These are phyloP conservation scores for Arenaria interpres DNA, from an alignment of 2,113 vertebrate species.

Conservation along the genomic window DNA sequence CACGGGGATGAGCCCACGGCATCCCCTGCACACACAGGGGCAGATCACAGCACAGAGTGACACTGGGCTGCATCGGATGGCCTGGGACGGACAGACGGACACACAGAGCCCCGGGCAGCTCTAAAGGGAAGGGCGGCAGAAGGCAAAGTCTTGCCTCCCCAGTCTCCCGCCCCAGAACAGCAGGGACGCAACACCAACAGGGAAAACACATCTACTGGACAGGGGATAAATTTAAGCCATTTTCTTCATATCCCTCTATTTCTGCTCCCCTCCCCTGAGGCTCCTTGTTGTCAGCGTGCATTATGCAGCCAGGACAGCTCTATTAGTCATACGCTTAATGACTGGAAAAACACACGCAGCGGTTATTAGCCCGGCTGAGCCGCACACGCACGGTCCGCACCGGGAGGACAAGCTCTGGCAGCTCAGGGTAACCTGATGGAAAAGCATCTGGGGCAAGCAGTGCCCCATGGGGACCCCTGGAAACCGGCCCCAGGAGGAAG, in stretches of 20 bases:
- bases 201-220: background rate
- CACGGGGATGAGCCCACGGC: rapidly evolving
- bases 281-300: background rate
- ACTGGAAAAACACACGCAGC: background rate
- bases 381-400: rapidly evolving
- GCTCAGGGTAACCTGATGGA: background rate
- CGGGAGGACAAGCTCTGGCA: background rate
- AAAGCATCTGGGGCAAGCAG: background rate
- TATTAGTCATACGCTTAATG: background rate
- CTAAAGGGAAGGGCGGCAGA: rapidly evolving
- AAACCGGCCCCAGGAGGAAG: background rate
- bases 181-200: rapidly evolving
- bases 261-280: background rate
- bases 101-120: background rate
- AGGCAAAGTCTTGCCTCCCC: background rate
- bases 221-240: background rate
- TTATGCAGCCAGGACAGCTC: background rate
- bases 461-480: background rate
- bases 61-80: rapidly evolving
- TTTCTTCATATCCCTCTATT: background rate
- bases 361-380: background rate
- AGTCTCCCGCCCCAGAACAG: background rate
- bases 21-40: rapidly evolving
- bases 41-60: background rate
- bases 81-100: rapidly evolving